Evolutionary conservation across 2,113 vertebrate species (phyloP).

Genomic region (Henicopernis longicauda): DNA sequence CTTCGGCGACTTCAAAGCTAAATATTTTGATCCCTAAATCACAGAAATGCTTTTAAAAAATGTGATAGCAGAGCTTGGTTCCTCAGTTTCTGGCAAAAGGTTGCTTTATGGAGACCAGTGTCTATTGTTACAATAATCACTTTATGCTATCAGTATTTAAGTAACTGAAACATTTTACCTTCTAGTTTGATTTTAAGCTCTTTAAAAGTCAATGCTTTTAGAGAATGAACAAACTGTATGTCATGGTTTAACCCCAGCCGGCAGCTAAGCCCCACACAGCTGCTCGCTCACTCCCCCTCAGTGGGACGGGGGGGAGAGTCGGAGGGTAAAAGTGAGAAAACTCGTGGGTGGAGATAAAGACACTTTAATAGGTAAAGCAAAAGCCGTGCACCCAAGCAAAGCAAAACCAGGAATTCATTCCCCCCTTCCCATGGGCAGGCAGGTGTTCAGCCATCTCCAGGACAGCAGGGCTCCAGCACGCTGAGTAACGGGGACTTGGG

Average conservation of each 20-base stretch:
- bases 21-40: neutral
- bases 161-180: neutral
- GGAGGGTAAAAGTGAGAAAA: neutral
- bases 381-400: rapidly evolving
- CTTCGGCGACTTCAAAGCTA: neutral
- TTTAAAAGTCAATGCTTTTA: neutral
- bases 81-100: neutral
- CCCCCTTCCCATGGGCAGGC: too few relatives aligned
- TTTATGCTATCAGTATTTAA: neutral
- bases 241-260: neutral
- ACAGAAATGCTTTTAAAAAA: neutral
- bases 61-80: neutral
- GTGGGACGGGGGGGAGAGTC: neutral
- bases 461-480: rapidly evolving
- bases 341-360: too few relatives aligned
- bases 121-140: neutral
- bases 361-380: neutral
- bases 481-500: rapidly evolving
- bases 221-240: neutral
- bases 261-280: neutral
- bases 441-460: neutral
- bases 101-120: neutral
- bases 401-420: too few relatives aligned
- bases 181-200: neutral
- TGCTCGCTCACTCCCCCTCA: rapidly evolving